Evolutionary conservation across 2,113 vertebrate species (phyloP), one percentile per base, ranked within the genome.

Genomic region (Leucosticte australis): DNA sequence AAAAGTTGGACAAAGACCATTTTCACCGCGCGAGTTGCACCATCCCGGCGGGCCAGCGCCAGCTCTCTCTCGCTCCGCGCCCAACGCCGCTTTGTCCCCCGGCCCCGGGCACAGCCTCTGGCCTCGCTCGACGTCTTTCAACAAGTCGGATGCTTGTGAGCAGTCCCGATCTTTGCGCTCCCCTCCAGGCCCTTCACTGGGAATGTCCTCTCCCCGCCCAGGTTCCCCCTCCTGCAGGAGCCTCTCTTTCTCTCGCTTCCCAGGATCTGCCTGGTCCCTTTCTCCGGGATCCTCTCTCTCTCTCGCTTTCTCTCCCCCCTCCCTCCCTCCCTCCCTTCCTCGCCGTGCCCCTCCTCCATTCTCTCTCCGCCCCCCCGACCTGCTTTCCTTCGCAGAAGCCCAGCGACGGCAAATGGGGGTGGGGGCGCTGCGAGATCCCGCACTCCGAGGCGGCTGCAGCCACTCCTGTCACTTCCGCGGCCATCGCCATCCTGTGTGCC

Each of bases 1-100:
- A 33, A 91, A 95, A 95, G 91, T 85, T 91, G 87, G 64, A 91
- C 84, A 91, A 97, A 95, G 95, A 39, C 28, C 73, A 20, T 89
- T 76, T 83, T 39, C 88, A 68, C 57, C 23, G 35, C 7, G 18
- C 5, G 12, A 88, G 47, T 44, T 18, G 21, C 79, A 84, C 53
- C 83, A 79, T 73, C 81, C 65, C 70, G 31, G n/a, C 7, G 70
- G 83, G 74, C 80, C 23, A 39, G n/a, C 62, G 47, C 64, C 70
- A 10, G 56, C 49, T 69, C 21, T 33, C 73, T 42, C 59, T 68
- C n/a, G 47, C 86, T 69, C 80, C 10, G 71, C 63, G 16, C 46
- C 64, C 63, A 2, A 22, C 9, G 68, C 42, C 26, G 62, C 96
- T 95, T 96, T 94, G 89, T 94, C 70, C 62, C 37, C 53, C 24